phyloP scores from a whole-genome alignment of 1,140 invertebrate genomes.

The Apis mellifera region DNA sequence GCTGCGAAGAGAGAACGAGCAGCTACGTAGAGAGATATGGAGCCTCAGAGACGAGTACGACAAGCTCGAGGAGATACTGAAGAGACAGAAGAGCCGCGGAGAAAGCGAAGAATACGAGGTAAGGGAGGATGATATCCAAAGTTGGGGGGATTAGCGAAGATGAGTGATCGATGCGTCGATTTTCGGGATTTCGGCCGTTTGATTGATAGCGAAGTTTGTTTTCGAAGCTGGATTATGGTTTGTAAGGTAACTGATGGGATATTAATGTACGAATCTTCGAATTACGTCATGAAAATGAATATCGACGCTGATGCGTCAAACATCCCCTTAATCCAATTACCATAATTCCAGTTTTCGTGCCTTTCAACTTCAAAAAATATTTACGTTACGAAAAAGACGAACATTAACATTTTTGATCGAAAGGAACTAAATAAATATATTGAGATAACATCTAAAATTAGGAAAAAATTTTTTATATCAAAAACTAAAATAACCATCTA shows the following conservation, averaged over 20 bases:
- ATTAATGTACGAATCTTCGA: neutral
- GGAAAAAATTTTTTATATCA: neutral
- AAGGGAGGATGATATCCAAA: neutral
- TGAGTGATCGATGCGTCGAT: slow-evolving; percentile 9
- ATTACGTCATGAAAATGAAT: neutral
- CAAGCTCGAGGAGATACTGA: slow-evolving; percentile 89
- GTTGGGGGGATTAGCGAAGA: neutral
- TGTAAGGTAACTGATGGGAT: neutral
- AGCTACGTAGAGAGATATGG: slow-evolving; percentile 92
- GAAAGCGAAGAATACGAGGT: slow-evolving; percentile 82
- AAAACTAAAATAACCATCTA: neutral
- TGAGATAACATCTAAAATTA: neutral
- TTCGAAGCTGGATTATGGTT: neutral
- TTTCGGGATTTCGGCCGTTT: neutral
- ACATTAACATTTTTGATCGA: too few relatives aligned
- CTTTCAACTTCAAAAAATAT: too few relatives aligned
- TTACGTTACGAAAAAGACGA: too few relatives aligned
- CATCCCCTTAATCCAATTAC: too few relatives aligned
- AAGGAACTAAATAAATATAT: too few relatives aligned
- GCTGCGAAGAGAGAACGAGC: slow-evolving; percentile 92
- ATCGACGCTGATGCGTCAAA: neutral
- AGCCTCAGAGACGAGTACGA: slow-evolving; percentile 93
- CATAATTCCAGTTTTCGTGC: too few relatives aligned
- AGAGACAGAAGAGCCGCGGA: slow-evolving; percentile 83
- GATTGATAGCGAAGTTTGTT: slow-evolving; percentile 3